These are phyloP conservation scores for Crepidodera aurea DNA, from an alignment of 2,888 invertebrate genomes.

Conservation along the genomic window DNA sequence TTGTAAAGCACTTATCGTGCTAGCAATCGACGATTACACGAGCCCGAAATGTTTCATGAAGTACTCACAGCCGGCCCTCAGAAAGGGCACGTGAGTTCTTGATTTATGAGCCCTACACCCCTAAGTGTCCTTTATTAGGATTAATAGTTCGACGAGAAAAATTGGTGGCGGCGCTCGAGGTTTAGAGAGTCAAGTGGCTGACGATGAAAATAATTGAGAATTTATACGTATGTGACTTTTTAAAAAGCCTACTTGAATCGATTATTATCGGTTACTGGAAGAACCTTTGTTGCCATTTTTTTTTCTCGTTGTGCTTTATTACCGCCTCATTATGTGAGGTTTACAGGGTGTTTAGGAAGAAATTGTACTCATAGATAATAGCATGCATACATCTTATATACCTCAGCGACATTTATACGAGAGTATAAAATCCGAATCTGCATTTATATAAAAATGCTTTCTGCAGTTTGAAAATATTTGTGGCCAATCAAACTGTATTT, in stretches of 20 bases:
- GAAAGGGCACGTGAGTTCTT: conserved; percentile 48
- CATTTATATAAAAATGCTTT: too few relatives aligned
- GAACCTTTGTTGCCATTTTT: too few relatives aligned
- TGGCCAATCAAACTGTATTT: too few relatives aligned
- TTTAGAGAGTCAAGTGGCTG: not conserved
- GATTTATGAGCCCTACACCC: conserved; percentile 39
- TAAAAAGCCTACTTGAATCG: not conserved
- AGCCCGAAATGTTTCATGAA: conserved; percentile 37
- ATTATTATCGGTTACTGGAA: not conserved
- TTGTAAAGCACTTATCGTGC: conserved; percentile 41
- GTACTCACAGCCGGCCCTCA: conserved; percentile 46
- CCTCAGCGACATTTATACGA: too few relatives aligned
- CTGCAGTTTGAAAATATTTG: too few relatives aligned
- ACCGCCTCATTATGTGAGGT: too few relatives aligned
- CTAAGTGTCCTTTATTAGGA: not conserved
- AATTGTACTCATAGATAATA: too few relatives aligned
- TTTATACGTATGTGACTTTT: not conserved
- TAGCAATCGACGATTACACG: conserved; percentile 42
- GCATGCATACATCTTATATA: too few relatives aligned
- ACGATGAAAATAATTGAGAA: not conserved
- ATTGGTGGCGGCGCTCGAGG: not conserved
- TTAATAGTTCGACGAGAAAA: not conserved
- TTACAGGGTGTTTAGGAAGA: too few relatives aligned
- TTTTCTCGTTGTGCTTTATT: too few relatives aligned
- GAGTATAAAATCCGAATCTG: too few relatives aligned